These are phyloP conservation scores for Ataeniobius toweri DNA, from an alignment of 2,797 vertebrate genomes.

Conservation along the genomic window DNA sequence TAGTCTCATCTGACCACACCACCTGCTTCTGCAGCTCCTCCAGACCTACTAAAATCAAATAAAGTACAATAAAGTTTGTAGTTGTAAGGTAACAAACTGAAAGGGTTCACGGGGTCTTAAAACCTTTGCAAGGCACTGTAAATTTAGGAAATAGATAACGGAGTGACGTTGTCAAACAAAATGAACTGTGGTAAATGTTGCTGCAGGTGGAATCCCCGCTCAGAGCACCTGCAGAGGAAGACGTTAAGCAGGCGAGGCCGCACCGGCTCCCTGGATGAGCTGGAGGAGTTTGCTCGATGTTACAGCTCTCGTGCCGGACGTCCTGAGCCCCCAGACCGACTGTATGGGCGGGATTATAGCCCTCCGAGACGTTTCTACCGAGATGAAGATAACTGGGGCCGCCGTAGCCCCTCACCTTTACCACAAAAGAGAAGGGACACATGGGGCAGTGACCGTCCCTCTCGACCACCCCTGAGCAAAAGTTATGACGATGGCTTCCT, in stretches of 20 bases:
- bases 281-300: slow-evolving; percentile 89
- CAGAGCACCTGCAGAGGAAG: slow-evolving; percentile 91
- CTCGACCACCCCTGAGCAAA: slow-evolving; percentile 60
- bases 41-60: too few relatives aligned
- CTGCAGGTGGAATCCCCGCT: slow-evolving; percentile 87
- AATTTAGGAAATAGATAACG: neutral
- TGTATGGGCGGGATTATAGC: slow-evolving; percentile 73
- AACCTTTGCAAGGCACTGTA: too few relatives aligned
- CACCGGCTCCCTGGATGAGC: slow-evolving; percentile 91
- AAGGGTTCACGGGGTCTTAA: too few relatives aligned
- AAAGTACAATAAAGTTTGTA: too few relatives aligned
- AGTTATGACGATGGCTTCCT: slow-evolving; percentile 89
- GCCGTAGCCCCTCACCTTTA: slow-evolving; percentile 82
- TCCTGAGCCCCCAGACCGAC: slow-evolving; percentile 74
- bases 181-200: neutral
- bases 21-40: too few relatives aligned
- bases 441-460: slow-evolving; percentile 81
- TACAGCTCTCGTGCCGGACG: slow-evolving; percentile 68
- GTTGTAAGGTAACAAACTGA: too few relatives aligned
- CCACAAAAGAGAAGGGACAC: slow-evolving; percentile 84
- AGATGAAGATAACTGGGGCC: slow-evolving; percentile 68
- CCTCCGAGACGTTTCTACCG: slow-evolving; percentile 65
- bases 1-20: too few relatives aligned
- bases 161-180: neutral
- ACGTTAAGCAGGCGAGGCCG: slow-evolving; percentile 84